phyloP scores from a whole-genome alignment of 2,797 vertebrate genomes.

The Synanceia verrucosa region DNA sequence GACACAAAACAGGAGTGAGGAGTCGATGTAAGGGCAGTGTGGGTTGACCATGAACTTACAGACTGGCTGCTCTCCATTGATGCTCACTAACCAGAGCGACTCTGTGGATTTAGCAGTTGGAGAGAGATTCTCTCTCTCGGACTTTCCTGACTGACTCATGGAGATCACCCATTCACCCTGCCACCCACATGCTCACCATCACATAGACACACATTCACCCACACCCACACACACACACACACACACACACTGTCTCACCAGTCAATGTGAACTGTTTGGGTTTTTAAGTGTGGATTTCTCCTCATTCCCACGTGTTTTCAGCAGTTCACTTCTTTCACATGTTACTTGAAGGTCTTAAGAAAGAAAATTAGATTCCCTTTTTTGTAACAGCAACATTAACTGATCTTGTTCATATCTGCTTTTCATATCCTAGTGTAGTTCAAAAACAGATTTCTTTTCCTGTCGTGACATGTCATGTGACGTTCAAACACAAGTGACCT shows the following conservation, averaged over 20 bases:
- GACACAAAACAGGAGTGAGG: constrained; percentile 42
- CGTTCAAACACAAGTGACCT: constrained; percentile 40
- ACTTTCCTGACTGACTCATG: constrained; percentile 71
- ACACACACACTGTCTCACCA: constrained; percentile 42
- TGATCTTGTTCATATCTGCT: constrained; percentile 45
- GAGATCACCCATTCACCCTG: constrained; percentile 58
- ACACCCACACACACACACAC: constrained; percentile 29
- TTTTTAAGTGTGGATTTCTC: constrained; percentile 53
- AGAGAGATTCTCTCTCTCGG: constrained; percentile 73
- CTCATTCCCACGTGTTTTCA: constrained; percentile 56
- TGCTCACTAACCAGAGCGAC: constrained; percentile 53
- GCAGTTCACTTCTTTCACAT: constrained; percentile 79
- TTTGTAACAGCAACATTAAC: constrained; percentile 52
- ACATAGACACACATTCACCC: constrained; percentile 44
- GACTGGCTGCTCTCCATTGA: constrained; percentile 38
- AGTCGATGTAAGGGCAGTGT: constrained; percentile 35
- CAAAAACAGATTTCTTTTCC: constrained; percentile 34
- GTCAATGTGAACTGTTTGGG: constrained; percentile 55
- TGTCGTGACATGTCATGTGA: constrained; percentile 48
- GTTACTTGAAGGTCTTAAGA: constrained; percentile 78
- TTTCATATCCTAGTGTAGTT: constrained; percentile 63
- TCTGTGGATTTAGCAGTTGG: constrained; percentile 48
- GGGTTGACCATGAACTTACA: constrained; percentile 55
- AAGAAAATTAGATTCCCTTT: constrained; percentile 17
- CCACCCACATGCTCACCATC: constrained; percentile 62